phyloP scores from a whole-genome alignment of 2,797 vertebrate species.

The Phrynocephalus forsythii region DNA sequence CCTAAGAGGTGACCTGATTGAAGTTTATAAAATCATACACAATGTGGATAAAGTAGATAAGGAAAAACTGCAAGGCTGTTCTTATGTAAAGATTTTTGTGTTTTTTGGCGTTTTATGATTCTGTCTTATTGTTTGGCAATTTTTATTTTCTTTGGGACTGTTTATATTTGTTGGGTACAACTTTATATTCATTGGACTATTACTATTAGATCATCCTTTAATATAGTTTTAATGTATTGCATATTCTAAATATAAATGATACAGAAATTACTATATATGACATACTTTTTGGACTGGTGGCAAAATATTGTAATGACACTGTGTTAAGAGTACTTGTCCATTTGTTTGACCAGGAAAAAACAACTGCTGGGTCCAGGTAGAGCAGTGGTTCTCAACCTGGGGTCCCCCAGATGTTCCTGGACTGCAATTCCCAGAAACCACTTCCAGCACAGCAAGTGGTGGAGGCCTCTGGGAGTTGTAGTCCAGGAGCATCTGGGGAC shows the following conservation, averaged over 20 bases:
- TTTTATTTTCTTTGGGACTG: not conserved
- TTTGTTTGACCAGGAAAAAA: conserved; percentile 1
- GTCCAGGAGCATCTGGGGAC: too few species aligned
- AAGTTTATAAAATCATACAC: too few species aligned
- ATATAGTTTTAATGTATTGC: not conserved
- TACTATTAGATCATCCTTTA: not conserved
- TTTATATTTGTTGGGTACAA: not conserved
- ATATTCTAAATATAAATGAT: not conserved
- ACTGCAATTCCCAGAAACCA: too few species aligned
- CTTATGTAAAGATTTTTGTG: not conserved
- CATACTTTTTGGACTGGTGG: not conserved
- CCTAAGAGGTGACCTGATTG: too few species aligned
- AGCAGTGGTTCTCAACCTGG: too few species aligned
- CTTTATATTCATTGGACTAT: not conserved
- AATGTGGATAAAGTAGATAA: too few species aligned
- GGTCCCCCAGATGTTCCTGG: too few species aligned
- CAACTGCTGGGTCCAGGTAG: not conserved
- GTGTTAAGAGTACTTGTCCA: not conserved
- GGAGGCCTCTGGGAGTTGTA: too few species aligned
- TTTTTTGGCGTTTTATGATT: not conserved
- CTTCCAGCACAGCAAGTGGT: too few species aligned
- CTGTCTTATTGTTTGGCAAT: not conserved
- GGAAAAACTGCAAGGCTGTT: too few species aligned
- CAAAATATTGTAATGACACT: not conserved
- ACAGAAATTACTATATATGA: not conserved